Evolutionary conservation across 1,140 invertebrate species (phyloP), one percentile per base, ranked within the genome.

Genomic region (Leptoteleia sp.): DNA sequence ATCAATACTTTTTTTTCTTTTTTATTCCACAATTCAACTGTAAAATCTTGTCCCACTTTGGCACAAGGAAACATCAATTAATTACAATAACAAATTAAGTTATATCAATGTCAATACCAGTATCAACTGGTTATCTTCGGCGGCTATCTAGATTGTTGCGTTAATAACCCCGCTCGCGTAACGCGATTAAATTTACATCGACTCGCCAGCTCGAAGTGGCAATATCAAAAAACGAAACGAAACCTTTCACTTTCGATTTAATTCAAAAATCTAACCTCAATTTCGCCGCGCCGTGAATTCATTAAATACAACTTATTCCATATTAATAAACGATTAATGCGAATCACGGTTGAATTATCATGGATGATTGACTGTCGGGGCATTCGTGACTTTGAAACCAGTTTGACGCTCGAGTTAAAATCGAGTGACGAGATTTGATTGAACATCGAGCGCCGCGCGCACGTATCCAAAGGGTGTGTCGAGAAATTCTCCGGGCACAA

Each of bases 371-470:
- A 43, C 45, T 47, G 68, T 57, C 57, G 13, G 22, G 35, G 27
- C 59, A 73, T 55, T 71, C 48, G 48, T 62, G 57, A 62, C 68
- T 65, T 57, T 65, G 59, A 75, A 65, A 65, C 59, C 37, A 64
- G 43, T 75, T 65, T 65, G 61, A 65, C 71, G 37, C 8, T 40
- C 19, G 42, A 55, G 42, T 50, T 64, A 57, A 57, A 64, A 57
- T 64, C 59, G 12, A 57, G 59, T 57, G 59, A 57, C 59, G 59
- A 47, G 70, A 73, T 64, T 73, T 73, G 59, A 73, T 48, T 64
- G 57, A 62, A 55, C 68, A 40, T n/a, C n/a, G n/a, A n/a, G n/a
- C n/a, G n/a, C n/a, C n/a, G n/a, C n/a, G 33, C n/a, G 57, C 50
- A 25, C 15, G 31, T 65, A 59, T 70, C 52, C 54, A n/a, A 40